These are phyloP conservation scores for Spilogale gracilis DNA, from an alignment of 2,113 vertebrate species.

Conservation along the genomic window DNA sequence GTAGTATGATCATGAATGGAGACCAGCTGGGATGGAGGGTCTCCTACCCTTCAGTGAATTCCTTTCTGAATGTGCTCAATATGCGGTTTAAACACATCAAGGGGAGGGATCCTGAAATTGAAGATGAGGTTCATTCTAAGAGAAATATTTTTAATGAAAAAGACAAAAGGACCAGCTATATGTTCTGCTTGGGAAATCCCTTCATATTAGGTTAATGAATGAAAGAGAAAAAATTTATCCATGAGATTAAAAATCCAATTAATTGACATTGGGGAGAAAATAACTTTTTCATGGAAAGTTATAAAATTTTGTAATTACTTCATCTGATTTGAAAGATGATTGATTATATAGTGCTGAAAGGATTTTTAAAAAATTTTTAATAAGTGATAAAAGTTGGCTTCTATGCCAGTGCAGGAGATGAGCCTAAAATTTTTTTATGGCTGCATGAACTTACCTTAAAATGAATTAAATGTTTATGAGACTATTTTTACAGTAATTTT, in stretches of 20 bases:
- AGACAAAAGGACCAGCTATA: not conserved
- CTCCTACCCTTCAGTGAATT: not conserved
- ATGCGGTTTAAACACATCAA: not conserved
- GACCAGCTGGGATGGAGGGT: not conserved
- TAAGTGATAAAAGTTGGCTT: not conserved
- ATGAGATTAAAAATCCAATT: conserved; percentile 65
- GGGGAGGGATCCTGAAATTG: not conserved
- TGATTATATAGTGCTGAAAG: conserved; percentile 28
- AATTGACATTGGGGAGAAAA: conserved; percentile 52
- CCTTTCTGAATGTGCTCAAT: not conserved
- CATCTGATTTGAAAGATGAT: conserved; percentile 61
- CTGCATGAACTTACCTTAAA: conserved; percentile 10
- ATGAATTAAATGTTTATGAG: not conserved
- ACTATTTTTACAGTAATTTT: not conserved
- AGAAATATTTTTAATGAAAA: conserved; percentile 37
- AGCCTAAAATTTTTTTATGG: not conserved
- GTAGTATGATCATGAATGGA: not conserved
- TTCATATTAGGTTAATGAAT: not conserved
- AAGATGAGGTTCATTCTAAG: conserved; percentile 11
- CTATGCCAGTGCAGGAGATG: not conserved
- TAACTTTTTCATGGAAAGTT: conserved; percentile 54
- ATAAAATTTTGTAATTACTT: conserved; percentile 59
- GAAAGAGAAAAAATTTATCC: not conserved
- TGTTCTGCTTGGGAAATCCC: conserved; percentile 40
- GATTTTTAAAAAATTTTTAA: not conserved